Evolutionary conservation across 1,140 invertebrate genomes (phyloP), one percentile per base, ranked within the genome.

Genomic region (Drosophila littoralis): DNA sequence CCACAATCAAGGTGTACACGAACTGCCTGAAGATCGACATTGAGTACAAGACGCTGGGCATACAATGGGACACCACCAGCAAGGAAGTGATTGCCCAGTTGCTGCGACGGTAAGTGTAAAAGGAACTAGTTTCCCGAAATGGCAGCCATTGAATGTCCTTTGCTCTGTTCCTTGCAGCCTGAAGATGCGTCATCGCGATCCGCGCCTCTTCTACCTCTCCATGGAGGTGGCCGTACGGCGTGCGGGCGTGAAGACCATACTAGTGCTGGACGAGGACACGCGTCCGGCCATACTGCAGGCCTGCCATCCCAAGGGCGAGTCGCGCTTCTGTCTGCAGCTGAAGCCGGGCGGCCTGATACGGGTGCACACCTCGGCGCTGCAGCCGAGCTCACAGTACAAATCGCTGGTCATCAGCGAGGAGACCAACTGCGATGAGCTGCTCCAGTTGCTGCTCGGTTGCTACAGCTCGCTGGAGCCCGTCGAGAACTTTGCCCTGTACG

Each of bases 341-440:
- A 94, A 96, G 76, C 94, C 96, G 32, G 97, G 97, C 33, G 97
- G 97, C 8, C 93, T 98, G 50, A 96, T 98, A 60, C 97, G 97
- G 93, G 96, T 98, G 13, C 97, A 98, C 93, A 97, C 98, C 84
- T 97, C 96, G 42, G 97, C 96, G 40, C 93, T 98, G 54, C 97
- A 97, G 95, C 95, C 96, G 48, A 97, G 96, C 93, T 98, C 97
- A 0, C 96, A 98, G 93, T 98, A 98, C 94, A 98, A 98, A 93
- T 97, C 96, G 81, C 93, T 98, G 64, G 94, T 98, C 58, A 96
- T 98, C 70, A 97, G 97, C 61, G 97, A 98, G 75, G 94, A 95
- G 81, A 98, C 97, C 17, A 97, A 96, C n/a, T 96, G 96, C 4
- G 96, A 97, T 91, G 97, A 98, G 93, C 93, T 98, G 58, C 95